phyloP scores from a whole-genome alignment of 2,888 invertebrate genomes.

The Pristionchus fissidentatus region DNA sequence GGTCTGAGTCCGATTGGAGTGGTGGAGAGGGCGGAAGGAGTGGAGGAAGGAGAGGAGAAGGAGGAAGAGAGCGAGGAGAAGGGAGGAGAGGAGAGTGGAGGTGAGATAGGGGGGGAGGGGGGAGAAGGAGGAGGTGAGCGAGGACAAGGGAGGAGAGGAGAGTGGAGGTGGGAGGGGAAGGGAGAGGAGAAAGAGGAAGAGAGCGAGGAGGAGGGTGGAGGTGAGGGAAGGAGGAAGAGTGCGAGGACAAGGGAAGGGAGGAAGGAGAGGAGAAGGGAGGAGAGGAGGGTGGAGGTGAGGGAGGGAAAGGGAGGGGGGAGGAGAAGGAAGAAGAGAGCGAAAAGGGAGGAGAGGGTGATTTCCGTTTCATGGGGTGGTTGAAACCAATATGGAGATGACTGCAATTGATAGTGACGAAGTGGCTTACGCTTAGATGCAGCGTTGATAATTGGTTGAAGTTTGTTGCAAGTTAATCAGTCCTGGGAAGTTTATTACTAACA shows the following conservation, averaged over 20 bases:
- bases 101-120: neutral
- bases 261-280: neutral
- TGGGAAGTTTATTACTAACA: no score
- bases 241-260: neutral
- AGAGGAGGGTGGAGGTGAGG: neutral
- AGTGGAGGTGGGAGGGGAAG: neutral
- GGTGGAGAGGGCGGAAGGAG: neutral
- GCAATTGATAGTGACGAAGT: no score
- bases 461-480: no score
- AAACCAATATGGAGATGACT: no score
- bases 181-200: neutral
- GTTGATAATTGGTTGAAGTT: no score
- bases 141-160: neutral
- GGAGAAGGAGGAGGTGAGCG: no score
- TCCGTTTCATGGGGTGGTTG: no score
- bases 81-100: neutral
- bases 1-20: neutral
- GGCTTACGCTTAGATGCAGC: no score
- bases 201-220: conserved; percentile 7
- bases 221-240: conserved; percentile 27
- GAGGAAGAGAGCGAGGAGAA: neutral
- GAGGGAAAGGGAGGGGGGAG: neutral
- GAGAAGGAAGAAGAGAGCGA: neutral
- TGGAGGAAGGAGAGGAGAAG: conserved; percentile 8
- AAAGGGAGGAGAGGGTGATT: neutral